A percentile compares a stretch with the other conserved stretches of the same genome.
Evolutionary conservation across 2,888 invertebrate genomes (phyloP).

Genomic region (Baronia brevicornis): DNA sequence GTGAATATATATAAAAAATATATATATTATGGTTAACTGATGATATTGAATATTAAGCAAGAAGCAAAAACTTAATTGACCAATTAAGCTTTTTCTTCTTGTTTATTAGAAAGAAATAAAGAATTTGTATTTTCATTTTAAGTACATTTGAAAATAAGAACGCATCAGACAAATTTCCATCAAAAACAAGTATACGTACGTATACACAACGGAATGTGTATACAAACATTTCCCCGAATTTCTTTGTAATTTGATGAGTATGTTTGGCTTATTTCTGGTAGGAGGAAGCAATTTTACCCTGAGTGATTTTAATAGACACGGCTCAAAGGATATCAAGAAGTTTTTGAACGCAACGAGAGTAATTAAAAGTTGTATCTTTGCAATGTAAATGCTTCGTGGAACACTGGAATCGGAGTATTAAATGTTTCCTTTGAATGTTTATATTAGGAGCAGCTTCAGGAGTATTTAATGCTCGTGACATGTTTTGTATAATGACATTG

Average conservation of each 20-base stretch:
- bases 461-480: slow-evolving; percentile 11
- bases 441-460: not conserved
- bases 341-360: slow-evolving; percentile 26
- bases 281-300: slow-evolving; percentile 26
- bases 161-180: no score
- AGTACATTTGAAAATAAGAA: no score
- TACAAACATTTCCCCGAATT: not conserved
- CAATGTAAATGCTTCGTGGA: slow-evolving; percentile 29
- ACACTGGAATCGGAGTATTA: slow-evolving; percentile 39
- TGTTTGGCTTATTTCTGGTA: slow-evolving; percentile 3
- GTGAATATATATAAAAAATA: no score
- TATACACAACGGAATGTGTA: slow-evolving; percentile 19
- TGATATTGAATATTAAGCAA: no score
- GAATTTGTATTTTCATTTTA: no score
- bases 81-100: no score
- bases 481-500: no score
- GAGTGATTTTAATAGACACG: slow-evolving; percentile 30
- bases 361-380: slow-evolving; percentile 35
- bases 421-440: slow-evolving; percentile 4
- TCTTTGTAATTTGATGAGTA: slow-evolving; percentile 4
- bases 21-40: no score
- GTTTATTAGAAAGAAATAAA: no score
- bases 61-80: no score
- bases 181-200: slow-evolving; percentile 3
- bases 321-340: slow-evolving; percentile 24